phyloP scores from a whole-genome alignment of 30 jellyfish, hydroid and myxozoan genomes.

The Cassiopea xamachana region DNA sequence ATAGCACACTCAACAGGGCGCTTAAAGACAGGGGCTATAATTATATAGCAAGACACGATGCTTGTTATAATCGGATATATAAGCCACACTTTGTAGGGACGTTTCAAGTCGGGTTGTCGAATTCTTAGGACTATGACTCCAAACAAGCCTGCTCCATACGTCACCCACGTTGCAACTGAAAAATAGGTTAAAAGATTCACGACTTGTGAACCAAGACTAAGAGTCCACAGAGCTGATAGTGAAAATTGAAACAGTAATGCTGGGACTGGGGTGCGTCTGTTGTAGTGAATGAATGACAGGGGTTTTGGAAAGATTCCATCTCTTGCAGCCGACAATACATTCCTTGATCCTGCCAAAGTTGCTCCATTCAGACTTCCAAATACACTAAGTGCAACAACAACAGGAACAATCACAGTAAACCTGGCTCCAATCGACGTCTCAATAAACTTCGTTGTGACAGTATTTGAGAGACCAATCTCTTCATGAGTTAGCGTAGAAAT shows the following conservation, averaged over 20 bases:
- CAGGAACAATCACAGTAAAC: conserved; percentile 40
- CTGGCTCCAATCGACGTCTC: conserved; percentile 41
- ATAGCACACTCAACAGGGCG: conserved; percentile 33
- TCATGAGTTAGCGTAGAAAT: conserved; percentile 47
- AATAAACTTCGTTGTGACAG: conserved; percentile 75
- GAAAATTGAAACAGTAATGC: conserved; percentile 29
- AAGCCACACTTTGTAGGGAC: conserved; percentile 70
- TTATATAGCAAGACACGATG: conserved; percentile 17
- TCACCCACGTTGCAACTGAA: conserved; percentile 33
- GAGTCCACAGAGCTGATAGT: conserved; percentile 2
- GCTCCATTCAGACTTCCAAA: conserved; percentile 9
- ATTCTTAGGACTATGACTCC: conserved; percentile 24
- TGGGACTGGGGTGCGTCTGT: conserved; percentile 70
- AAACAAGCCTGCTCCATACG: conserved; percentile 10
- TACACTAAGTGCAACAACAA: conserved; percentile 55
- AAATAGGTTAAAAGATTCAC: conserved; percentile 1
- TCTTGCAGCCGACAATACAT: conserved; percentile 69
- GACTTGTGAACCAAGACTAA: too few relatives aligned
- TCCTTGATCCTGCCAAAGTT: conserved; percentile 10
- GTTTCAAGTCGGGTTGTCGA: conserved; percentile 34
- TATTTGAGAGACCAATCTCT: conserved; percentile 44
- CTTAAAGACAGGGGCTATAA: conserved; percentile 39
- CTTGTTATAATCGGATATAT: conserved; percentile 34
- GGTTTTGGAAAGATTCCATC: conserved; percentile 78
- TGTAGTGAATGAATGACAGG: conserved; percentile 54